Evolutionary conservation across 2,888 invertebrate genomes (phyloP).

Genomic region (Noctua janthina): DNA sequence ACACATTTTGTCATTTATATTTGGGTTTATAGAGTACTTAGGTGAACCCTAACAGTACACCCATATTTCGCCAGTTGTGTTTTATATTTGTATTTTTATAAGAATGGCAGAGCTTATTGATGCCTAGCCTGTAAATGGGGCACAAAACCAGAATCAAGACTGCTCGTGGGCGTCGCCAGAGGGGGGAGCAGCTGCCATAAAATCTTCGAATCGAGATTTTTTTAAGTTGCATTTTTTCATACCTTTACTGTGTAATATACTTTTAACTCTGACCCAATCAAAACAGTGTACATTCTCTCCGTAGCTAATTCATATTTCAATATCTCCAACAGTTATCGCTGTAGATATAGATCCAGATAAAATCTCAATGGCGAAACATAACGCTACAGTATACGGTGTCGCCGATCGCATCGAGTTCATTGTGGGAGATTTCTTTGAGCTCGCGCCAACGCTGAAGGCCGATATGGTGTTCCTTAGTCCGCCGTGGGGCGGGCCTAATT

Average conservation of each 20-base stretch:
- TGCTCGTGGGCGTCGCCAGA: not conserved
- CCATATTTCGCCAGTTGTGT: too few relatives aligned
- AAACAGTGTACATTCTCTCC: not conserved
- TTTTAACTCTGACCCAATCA: not conserved
- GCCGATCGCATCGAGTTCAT: conserved; percentile 97
- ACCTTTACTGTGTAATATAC: not conserved
- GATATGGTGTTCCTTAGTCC: conserved; percentile 98
- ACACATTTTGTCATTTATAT: not conserved
- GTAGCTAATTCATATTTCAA: not conserved
- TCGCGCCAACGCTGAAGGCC: conserved; percentile 92
- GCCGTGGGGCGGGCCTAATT: conserved; percentile 99
- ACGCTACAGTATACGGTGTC: conserved; percentile 97
- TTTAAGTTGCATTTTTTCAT: not conserved
- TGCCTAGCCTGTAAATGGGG: not conserved
- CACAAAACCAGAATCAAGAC: not conserved
- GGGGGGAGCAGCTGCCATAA: too few relatives aligned
- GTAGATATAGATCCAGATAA: conserved; percentile 98
- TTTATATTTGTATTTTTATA: too few relatives aligned
- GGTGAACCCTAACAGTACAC: too few relatives aligned
- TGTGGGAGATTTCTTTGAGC: conserved; percentile 95
- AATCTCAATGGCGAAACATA: conserved; percentile 96
- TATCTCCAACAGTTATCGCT: conserved; percentile 93
- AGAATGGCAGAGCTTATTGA: too few relatives aligned
- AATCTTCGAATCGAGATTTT: not conserved
- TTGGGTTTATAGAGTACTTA: too few relatives aligned